Conservation (phyloP, 2,797 vertebrate genomes). For the Aselliscus stoliczkanus region DNA sequence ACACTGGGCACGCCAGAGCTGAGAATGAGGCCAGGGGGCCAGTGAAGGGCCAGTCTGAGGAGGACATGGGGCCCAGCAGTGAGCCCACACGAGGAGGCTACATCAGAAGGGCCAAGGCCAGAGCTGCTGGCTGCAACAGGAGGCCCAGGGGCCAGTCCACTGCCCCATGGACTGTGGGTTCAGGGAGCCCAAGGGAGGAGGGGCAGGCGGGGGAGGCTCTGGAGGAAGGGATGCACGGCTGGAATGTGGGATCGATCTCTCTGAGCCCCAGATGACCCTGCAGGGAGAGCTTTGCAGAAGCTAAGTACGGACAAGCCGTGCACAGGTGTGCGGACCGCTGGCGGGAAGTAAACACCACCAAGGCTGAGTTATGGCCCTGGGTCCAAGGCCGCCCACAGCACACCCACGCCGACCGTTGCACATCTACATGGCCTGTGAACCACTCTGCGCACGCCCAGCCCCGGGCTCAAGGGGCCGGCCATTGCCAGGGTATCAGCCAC, state of each 20-base stretch:
- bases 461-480: background rate
- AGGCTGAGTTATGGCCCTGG: background rate
- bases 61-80: rapidly evolving
- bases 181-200: background rate
- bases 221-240: no score
- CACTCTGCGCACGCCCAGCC: rapidly evolving
- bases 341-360: rapidly evolving
- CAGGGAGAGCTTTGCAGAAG: background rate
- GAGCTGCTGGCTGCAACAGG: background rate
- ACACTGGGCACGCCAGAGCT: background rate
- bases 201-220: rapidly evolving
- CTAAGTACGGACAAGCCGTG: rapidly evolving
- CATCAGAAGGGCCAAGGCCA: background rate
- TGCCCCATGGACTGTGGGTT: rapidly evolving
- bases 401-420: rapidly evolving
- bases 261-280: rapidly evolving
- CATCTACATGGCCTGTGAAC: background rate
- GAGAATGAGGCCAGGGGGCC: background rate
- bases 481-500: background rate
- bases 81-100: background rate
- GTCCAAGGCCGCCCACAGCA: background rate
- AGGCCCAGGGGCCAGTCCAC: background rate
- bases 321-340: rapidly evolving
- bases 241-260: rapidly evolving
- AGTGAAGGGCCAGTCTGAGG: rapidly evolving